A percentile compares a stretch with the other conserved stretches of the same genome.
Conservation (phyloP, 2,113 vertebrate species). For the Lepisosteus osseus region DNA sequence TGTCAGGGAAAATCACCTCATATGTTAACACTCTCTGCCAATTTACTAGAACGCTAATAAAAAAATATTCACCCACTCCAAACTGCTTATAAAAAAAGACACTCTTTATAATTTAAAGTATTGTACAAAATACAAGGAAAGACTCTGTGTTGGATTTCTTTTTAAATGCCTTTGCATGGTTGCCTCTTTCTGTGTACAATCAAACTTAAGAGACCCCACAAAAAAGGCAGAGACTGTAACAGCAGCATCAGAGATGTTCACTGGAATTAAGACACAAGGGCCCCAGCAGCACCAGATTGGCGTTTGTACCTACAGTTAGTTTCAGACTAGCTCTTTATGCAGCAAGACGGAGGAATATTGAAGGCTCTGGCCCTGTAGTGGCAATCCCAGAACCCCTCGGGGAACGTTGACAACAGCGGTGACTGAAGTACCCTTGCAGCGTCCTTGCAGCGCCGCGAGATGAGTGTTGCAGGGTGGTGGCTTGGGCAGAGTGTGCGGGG, state of each 20-base stretch:
- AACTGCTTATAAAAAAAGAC: too few species aligned
- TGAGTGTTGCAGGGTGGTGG: not conserved
- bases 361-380: not conserved
- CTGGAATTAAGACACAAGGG: not conserved
- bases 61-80: too few species aligned
- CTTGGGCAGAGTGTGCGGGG: slow-evolving; percentile 45
- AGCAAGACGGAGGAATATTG: not conserved
- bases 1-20: too few species aligned
- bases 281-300: not conserved
- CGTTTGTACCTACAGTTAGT: not conserved
- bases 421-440: too few species aligned
- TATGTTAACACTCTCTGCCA: too few species aligned
- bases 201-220: not conserved
- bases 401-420: not conserved
- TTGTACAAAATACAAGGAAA: too few species aligned
- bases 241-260: not conserved
- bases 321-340: not conserved
- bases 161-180: not conserved
- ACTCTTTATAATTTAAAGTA: too few species aligned
- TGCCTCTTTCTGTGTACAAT: not conserved
- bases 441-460: too few species aligned
- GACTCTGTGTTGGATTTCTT: too few species aligned
- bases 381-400: not conserved
- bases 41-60: too few species aligned
- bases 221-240: not conserved